Evolutionary conservation across 2,113 vertebrate species (phyloP).

Genomic region (Cervus canadensis): DNA sequence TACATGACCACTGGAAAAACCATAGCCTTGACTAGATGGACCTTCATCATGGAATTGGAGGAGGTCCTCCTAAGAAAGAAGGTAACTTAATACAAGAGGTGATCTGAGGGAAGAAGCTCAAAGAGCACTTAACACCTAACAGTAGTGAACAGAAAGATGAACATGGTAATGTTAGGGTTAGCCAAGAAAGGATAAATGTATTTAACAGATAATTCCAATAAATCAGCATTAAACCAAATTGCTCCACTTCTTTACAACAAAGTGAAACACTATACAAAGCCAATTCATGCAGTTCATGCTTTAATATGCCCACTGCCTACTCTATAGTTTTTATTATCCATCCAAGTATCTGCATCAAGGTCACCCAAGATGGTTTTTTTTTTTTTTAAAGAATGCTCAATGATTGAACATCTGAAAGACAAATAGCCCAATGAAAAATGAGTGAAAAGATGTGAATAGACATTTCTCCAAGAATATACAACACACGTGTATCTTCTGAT

Average conservation of each 20-base stretch:
- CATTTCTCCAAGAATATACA: not conserved
- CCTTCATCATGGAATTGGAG: not conserved
- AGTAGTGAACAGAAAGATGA: not conserved
- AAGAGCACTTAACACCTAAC: not conserved
- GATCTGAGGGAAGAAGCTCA: not conserved
- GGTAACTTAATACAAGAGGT: not conserved
- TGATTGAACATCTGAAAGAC: not conserved
- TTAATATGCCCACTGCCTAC: not conserved
- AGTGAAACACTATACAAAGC: not conserved
- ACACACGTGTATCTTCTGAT: not conserved
- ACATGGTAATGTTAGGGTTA: not conserved
- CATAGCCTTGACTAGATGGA: too few relatives aligned
- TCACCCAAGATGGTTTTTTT: not conserved
- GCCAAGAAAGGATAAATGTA: not conserved
- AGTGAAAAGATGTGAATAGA: not conserved
- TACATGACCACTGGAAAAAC: too few relatives aligned
- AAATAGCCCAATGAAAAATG: not conserved
- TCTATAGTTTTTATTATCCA: not conserved
- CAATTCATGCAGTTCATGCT: not conserved
- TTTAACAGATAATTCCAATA: not conserved
- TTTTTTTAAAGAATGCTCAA: not conserved
- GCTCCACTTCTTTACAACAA: not conserved
- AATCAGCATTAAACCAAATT: not conserved
- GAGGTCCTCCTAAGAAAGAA: not conserved
- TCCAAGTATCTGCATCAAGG: not conserved